Percentiles rank a stretch among this genome's conserved stretches.
Conservation (phyloP, 2,888 invertebrate genomes). For the Phlogophora meticulosa region DNA sequence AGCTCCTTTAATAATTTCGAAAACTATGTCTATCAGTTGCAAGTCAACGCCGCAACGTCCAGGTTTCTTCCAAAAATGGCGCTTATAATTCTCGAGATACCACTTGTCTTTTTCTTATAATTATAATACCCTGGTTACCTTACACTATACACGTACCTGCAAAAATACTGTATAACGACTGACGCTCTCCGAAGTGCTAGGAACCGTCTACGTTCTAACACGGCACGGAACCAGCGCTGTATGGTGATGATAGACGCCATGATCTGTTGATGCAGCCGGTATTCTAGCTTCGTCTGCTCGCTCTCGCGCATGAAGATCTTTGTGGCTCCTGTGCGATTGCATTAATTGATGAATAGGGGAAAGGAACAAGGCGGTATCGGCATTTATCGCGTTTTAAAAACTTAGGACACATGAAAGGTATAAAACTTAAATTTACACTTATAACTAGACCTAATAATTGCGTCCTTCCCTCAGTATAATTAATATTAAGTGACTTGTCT, state of each 20-base stretch:
- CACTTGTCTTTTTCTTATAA: too few species aligned
- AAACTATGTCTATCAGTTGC: background rate
- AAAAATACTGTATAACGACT: slow-evolving; percentile 93
- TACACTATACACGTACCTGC: slow-evolving; percentile 77
- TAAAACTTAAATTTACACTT: too few species aligned
- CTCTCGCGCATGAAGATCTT: slow-evolving; percentile 98
- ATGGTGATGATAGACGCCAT: slow-evolving; percentile 97
- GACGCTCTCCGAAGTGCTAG: slow-evolving; percentile 94
- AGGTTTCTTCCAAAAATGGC: background rate
- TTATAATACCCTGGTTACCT: too few species aligned
- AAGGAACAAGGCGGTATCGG: background rate
- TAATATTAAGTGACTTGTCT: too few species aligned
- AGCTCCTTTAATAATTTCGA: background rate
- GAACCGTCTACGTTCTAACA: slow-evolving; percentile 95
- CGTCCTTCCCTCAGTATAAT: too few species aligned
- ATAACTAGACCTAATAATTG: too few species aligned
- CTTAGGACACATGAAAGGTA: too few species aligned
- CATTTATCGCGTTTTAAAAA: too few species aligned
- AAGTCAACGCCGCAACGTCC: background rate
- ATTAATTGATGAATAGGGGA: slow-evolving; percentile 1
- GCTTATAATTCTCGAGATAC: too few species aligned
- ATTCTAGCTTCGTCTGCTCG: slow-evolving; percentile 97
- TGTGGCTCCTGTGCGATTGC: slow-evolving; percentile 90
- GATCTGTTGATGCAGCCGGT: slow-evolving; percentile 97
- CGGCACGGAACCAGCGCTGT: slow-evolving; percentile 97